Base-by-base conservation (phyloP, 2,113 vertebrate genomes). In the Anolis carolinensis region DNA sequence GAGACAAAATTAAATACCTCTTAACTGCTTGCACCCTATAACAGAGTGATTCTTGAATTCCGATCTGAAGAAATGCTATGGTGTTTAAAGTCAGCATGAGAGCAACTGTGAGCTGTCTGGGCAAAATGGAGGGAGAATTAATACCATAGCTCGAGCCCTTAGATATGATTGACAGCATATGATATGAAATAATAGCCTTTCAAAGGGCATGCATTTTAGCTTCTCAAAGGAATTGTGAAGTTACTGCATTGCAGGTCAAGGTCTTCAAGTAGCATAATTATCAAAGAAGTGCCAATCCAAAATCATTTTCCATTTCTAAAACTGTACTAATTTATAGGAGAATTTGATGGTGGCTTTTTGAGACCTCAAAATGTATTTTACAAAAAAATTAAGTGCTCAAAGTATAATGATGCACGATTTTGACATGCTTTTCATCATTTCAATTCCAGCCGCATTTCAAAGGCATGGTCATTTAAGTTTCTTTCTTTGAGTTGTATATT, bases 391-490 rank as follows among this genome's bases (percentile, higher is more conserved):
- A 70, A 75, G 59, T 75, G 71, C 79, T 81, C 50, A 76, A 39
- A n/a, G 74, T 84, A 55, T 79, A 79, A 85, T 79, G 75, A 71
- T 52, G 82, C 68, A 78, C 7, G 9, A 36, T 0, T 0, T 8
- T 14, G 14, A 18, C 52, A 83, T 67, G 16, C 39, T 2, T 2
- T 16, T 72, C 76, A 2, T 48, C 39, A 73, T 78, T 71, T 62
- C 59, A 70, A 86, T 77, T 52, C 30, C 30, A 77, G 73, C 30
- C 50, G 44, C 34, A 85, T 71, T 77, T 71, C 30, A 63, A 73
- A 85, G 83, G 82, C 89, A 81, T 72, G 18, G 13, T 80, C 39
- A 39, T 86, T 74, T 87, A 48, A 62, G 79, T 84, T 52, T 89
- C 50, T 81, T 9, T 2, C 55, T 72, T 73, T 84, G 72, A 79